A percentile compares a stretch with the other conserved stretches of the same genome.
Conservation (phyloP, 2,888 invertebrate species). For the Atethmia centrago region DNA sequence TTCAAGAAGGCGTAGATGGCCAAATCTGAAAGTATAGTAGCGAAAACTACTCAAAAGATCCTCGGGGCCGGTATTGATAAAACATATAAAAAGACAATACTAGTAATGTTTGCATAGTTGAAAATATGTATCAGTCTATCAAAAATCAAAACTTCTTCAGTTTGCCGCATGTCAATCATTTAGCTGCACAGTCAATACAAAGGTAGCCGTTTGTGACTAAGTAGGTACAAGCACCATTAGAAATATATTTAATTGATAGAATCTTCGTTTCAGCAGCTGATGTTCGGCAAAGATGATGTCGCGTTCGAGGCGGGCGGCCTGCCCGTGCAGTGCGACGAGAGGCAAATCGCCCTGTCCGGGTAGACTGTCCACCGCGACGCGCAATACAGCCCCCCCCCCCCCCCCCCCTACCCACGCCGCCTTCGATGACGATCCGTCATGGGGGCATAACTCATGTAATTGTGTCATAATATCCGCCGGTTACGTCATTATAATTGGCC, state of each 20-base stretch:
- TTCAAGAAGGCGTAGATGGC: neutral
- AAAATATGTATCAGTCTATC: neutral
- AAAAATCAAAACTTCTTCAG: neutral
- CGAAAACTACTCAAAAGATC: neutral
- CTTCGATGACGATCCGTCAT: slow-evolving; percentile 6
- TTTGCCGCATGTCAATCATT: neutral
- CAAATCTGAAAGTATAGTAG: neutral
- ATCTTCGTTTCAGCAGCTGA: slow-evolving; percentile 15
- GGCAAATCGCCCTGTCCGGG: slow-evolving; percentile 86
- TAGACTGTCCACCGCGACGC: slow-evolving; percentile 83
- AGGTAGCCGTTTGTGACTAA: neutral
- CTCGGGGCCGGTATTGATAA: neutral
- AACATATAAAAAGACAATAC: neutral
- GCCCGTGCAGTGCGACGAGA: slow-evolving; percentile 77
- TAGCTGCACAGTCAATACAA: neutral
- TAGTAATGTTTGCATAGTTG: neutral
- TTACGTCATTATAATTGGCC: slow-evolving; percentile 24
- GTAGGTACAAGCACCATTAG: neutral
- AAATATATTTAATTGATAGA: neutral
- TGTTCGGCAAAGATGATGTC: slow-evolving; percentile 24
- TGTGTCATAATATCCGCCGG: slow-evolving; percentile 33
- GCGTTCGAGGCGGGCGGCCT: slow-evolving; percentile 76
- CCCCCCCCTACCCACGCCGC: neutral
- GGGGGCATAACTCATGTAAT: slow-evolving; percentile 31
- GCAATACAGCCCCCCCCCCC: neutral